Evolutionary conservation across 2,888 invertebrate species (phyloP), one percentile per base, ranked within the genome.

Genomic region (Pantelozetes paolii): DNA sequence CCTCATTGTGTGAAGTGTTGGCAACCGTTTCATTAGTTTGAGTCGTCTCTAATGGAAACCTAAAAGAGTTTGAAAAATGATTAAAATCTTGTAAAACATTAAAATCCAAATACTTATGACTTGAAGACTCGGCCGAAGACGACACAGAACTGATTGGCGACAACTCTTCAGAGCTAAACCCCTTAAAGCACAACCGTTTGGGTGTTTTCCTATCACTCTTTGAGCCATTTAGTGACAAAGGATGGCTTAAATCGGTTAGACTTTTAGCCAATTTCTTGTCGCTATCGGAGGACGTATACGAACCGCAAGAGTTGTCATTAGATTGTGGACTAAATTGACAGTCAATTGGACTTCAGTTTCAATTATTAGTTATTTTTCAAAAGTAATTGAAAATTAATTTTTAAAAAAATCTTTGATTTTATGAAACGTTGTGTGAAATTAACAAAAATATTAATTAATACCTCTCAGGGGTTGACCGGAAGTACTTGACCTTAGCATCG

Each of bases 261-360:
- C 3, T 67, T 23, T 40, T 20, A 15, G 13, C 23, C 2, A 2
- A 2, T 5, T 42, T 40, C 6, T 67, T 42, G 2, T 42, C 67
- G 42, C 67, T 67, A 23, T 67, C 67, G 8, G 67, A 36, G 15
- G 67, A 67, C 1, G 67, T 42, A 23, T 40, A 36, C 67, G 67
- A 67, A 67, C 67, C 67, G 15, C 67, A 67, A 36, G 67, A 67
- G 36, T 57, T 30, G 57, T 67, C 62, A 62, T 62, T 67, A 67
- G 67, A 67, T 67, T 67, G 67, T 40, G 67, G 67, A 20, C 67
- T 67, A 67, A 67, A 36, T 8, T 36, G 9, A 36, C 36, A 36
- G 36, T 36, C 6, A 36, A 8, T 9, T 5, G 6, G 36, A 36
- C 5, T 8, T 36, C 36, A 36, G 9, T 36, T 36, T 36, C n/a